phyloP scores from a whole-genome alignment of 2,797 vertebrate species.

The Gorsachius magnificus region DNA sequence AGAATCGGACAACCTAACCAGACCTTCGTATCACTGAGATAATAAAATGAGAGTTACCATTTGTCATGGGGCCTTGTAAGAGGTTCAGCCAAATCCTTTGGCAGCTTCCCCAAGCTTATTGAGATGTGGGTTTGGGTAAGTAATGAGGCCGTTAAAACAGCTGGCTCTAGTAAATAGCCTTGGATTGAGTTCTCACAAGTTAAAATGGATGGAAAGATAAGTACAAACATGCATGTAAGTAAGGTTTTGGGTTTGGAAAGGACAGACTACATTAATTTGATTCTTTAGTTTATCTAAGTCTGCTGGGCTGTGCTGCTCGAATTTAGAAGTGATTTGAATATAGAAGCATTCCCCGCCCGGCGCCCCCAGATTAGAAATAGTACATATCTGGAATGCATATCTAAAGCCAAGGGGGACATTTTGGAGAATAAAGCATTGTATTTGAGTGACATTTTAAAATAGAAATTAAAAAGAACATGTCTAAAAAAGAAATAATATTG shows the following conservation, averaged over 20 bases:
- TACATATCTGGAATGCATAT: neutral
- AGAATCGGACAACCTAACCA: neutral
- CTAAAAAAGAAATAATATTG: neutral
- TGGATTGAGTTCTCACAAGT: conserved; percentile 14
- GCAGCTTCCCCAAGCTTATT: conserved; percentile 18
- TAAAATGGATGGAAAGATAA: conserved; percentile 19
- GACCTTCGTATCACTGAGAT: neutral
- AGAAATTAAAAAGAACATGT: neutral
- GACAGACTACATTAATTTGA: neutral
- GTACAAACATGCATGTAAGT: neutral
- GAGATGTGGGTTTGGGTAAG: conserved; percentile 37
- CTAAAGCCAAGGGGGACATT: conserved; percentile 2
- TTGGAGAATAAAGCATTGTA: neutral
- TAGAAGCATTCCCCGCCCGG: fast-evolving
- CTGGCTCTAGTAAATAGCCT: conserved; percentile 27
- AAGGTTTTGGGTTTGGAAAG: conserved; percentile 7
- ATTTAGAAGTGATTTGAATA: neutral
- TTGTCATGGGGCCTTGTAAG: conserved; percentile 6
- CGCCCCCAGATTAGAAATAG: neutral
- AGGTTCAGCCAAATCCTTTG: conserved; percentile 53
- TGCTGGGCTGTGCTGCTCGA: neutral
- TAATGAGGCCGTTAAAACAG: conserved; percentile 48
- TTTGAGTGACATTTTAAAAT: neutral
- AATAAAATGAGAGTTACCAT: conserved; percentile 36
- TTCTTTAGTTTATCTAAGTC: conserved; percentile 7